Percentiles rank a stretch among this genome's conserved stretches.
phyloP scores from a whole-genome alignment of 2,797 vertebrate species.

The Silurus lanzhouensis region DNA sequence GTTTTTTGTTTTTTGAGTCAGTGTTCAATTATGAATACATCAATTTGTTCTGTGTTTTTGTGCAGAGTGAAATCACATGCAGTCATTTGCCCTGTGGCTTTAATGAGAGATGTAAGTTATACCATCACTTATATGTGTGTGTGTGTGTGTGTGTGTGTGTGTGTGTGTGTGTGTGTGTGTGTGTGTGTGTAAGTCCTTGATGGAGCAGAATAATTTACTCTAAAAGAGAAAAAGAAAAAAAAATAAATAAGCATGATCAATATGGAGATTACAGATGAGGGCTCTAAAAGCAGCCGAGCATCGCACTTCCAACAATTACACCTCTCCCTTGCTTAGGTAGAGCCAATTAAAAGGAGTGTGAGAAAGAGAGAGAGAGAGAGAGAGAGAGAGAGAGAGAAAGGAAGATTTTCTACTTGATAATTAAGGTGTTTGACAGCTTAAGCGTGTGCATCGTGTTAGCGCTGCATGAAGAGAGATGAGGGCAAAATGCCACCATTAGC shows the following conservation, averaged over 20 bases:
- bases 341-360: slow-evolving; percentile 68
- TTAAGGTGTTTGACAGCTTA: slow-evolving; percentile 36
- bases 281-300: slow-evolving; percentile 71
- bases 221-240: slow-evolving; percentile 63
- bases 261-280: slow-evolving; percentile 77
- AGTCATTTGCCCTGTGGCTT: neutral
- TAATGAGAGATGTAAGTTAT: slow-evolving; percentile 21
- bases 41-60: neutral
- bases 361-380: slow-evolving; percentile 32
- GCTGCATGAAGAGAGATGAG: slow-evolving; percentile 30
- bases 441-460: slow-evolving; percentile 12
- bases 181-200: slow-evolving; percentile 52
- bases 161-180: neutral
- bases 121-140: slow-evolving; percentile 41
- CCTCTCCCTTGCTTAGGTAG: slow-evolving; percentile 72
- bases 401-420: slow-evolving; percentile 23
- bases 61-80: neutral
- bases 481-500: slow-evolving; percentile 24
- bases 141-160: slow-evolving; percentile 11
- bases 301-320: slow-evolving; percentile 74
- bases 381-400: slow-evolving; percentile 18
- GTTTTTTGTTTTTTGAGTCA: neutral
- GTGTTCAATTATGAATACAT: neutral
- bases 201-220: slow-evolving; percentile 74
- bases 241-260: slow-evolving; percentile 69